Conservation (phyloP, 1,140 invertebrate species). For the Papilio aristodemus region DNA sequence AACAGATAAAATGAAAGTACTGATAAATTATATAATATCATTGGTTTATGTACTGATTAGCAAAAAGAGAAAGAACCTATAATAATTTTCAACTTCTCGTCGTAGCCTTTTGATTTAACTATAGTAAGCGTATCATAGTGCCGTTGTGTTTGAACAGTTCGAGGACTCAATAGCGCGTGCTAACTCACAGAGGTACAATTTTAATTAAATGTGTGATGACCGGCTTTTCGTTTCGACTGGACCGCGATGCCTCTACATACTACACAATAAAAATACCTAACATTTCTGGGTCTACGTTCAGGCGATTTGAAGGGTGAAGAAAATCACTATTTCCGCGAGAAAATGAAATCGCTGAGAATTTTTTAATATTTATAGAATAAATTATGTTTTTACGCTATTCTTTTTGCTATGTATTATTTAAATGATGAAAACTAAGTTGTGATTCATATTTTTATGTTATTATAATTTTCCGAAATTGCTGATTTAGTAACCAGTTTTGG, state of each 20-base stretch:
- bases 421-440: neutral
- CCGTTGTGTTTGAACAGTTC: conserved; percentile 10
- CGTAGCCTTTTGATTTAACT: neutral
- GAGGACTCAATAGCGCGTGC: conserved; percentile 6
- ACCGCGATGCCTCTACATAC: conserved; percentile 27
- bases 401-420: neutral
- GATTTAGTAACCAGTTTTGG: neutral
- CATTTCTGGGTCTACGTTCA: conserved; percentile 30
- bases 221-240: conserved; percentile 25
- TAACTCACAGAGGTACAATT: conserved; percentile 21
- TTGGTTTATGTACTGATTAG: too few relatives aligned
- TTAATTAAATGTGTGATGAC: conserved; percentile 31
- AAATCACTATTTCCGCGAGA: conserved; percentile 2
- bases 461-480: conserved; percentile 2
- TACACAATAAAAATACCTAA: conserved; percentile 32
- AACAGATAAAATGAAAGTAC: too few relatives aligned
- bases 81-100: too few relatives aligned
- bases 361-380: conserved; percentile 17
- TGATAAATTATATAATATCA: too few relatives aligned
- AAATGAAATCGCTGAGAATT: conserved; percentile 23
- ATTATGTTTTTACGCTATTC: neutral
- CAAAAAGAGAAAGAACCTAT: too few relatives aligned
- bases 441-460: neutral
- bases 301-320: conserved; percentile 23
- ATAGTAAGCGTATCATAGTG: conserved; percentile 16